These are phyloP conservation scores for Lasioglossum figueresi DNA, from an alignment of 2,888 invertebrate species.

Conservation along the genomic window DNA sequence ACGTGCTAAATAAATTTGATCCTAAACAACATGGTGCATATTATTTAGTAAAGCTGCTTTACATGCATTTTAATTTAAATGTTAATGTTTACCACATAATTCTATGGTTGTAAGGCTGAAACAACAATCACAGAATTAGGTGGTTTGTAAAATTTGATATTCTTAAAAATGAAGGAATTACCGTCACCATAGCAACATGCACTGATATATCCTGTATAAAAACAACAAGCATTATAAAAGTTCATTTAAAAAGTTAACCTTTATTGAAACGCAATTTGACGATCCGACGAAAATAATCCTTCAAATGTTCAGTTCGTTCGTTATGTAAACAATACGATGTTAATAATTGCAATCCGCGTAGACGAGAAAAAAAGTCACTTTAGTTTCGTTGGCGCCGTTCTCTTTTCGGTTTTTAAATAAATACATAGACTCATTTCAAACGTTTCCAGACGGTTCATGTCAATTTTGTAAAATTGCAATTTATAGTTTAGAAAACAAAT, in stretches of 20 bases:
- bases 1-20: not conserved
- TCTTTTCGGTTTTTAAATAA: constrained; percentile 11
- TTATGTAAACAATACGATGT: constrained; percentile 59
- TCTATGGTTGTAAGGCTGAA: not conserved
- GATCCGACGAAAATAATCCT: constrained; percentile 44
- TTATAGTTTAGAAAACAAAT: constrained; percentile 56
- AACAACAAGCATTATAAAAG: constrained; percentile 11
- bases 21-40: not conserved
- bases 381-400: constrained; percentile 33
- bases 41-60: constrained; percentile 8
- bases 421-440: constrained; percentile 15
- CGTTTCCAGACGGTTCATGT: constrained; percentile 35
- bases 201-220: not conserved
- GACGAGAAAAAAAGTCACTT: constrained; percentile 29
- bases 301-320: constrained; percentile 17
- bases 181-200: constrained; percentile 8
- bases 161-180: not conserved
- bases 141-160: not conserved
- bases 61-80: not conserved
- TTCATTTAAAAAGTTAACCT: constrained; percentile 56
- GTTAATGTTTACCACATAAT: constrained; percentile 3
- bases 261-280: constrained; percentile 54
- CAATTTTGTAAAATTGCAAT: constrained; percentile 47
- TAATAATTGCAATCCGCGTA: constrained; percentile 31
- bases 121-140: not conserved